phyloP scores from a whole-genome alignment of 2,888 invertebrate species.

The Morpho helenor region DNA sequence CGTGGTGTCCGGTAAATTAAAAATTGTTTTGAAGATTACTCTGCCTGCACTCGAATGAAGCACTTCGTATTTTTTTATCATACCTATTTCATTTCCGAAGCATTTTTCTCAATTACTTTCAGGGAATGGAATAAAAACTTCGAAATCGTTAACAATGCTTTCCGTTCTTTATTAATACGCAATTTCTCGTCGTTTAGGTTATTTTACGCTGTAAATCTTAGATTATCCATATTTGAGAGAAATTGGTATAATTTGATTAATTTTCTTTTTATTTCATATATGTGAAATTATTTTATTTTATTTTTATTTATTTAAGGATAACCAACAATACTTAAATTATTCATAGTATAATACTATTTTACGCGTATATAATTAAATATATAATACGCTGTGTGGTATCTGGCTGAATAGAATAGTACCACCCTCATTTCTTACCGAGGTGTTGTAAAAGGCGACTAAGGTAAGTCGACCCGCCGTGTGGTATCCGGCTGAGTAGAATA shows the following conservation, averaged over 20 bases:
- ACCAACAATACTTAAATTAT: too few relatives aligned
- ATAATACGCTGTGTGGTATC: too few relatives aligned
- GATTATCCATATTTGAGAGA: background rate
- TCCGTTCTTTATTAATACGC: background rate
- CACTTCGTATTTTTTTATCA: slow-evolving; percentile 25
- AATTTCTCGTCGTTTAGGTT: too few relatives aligned
- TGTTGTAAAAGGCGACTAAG: too few relatives aligned
- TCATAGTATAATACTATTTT: too few relatives aligned
- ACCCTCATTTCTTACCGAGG: too few relatives aligned
- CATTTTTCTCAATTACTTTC: slow-evolving; percentile 11
- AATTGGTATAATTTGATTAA: background rate
- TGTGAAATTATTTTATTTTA: background rate
- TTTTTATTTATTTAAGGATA: too few relatives aligned
- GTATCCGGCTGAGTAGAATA: too few relatives aligned
- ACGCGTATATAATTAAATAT: too few relatives aligned
- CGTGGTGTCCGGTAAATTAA: slow-evolving; percentile 31
- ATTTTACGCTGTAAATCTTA: too few relatives aligned
- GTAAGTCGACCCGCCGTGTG: too few relatives aligned
- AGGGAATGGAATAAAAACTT: background rate
- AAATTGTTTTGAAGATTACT: slow-evolving; percentile 31
- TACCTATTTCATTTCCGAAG: slow-evolving; percentile 26
- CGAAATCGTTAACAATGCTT: background rate
- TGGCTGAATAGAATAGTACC: too few relatives aligned
- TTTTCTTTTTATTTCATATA: background rate
- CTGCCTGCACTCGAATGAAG: slow-evolving; percentile 21